Base-by-base conservation (phyloP, 1,140 invertebrate genomes). In the Sweltsa coloradensis region DNA sequence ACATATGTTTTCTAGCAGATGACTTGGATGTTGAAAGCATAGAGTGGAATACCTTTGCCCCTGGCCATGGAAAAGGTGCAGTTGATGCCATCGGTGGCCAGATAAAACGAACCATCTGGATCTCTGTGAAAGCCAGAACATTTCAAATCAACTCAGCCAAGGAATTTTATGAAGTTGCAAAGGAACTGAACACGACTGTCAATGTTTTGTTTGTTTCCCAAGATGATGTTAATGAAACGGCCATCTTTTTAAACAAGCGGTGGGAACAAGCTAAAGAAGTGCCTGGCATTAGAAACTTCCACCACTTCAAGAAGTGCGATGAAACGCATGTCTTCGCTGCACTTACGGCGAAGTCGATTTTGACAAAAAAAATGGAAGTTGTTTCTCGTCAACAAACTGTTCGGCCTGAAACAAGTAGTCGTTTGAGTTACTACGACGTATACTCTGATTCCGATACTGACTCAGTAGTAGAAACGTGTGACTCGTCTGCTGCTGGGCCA, bases 111-210 rank as follows among this genome's bases (percentile, higher is more conserved):
- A 31, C 22, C 22, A 22, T 37, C 36, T 37, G 36, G 36, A 37
- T 22, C 23, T 16, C 36, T 37, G 36, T 37, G 5, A 37, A 37
- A 37, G 5, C 36, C 18, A 37, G 36, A 11, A 22, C 16, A 19
- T 16, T 37, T 37, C 18, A 16, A 37, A 22, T 37, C 16, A 37
- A 4, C 5, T 19, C 36, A 16, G 23, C 7, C 19, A 18, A 24
- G 11, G 42, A 44, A 18, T 44, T 24, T 44, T 44, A 44, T 27
- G 18, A 44, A 22, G 22, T 18, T 24, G 42, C 42, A 24, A 26
- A 27, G 18, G 19, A 44, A 26, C 11, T 44, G 11, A 9, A 26
- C 26, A 23, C 9, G 14, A 44, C 22, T 13, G 26, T 25, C 25
- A 24, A 31, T 27, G 18, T 44, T 19, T 27, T 44, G 11, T 14